Evolutionary conservation across 2,113 vertebrate genomes (phyloP).

Genomic region (Pelodiscus sinensis): DNA sequence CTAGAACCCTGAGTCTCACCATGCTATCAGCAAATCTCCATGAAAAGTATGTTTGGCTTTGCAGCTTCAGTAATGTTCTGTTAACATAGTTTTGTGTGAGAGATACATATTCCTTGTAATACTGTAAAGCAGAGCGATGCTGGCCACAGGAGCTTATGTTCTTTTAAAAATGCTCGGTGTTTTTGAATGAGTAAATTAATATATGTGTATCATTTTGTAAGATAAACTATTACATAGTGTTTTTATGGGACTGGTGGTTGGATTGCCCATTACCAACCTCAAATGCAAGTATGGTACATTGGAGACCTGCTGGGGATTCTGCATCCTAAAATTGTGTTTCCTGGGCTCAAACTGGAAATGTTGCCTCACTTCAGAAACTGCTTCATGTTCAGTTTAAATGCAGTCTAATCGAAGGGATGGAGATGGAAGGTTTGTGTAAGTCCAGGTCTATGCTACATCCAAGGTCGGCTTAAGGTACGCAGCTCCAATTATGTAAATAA

Average conservation of each 20-base stretch:
- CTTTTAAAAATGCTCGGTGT: background rate
- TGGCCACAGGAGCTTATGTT: background rate
- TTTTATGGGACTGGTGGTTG: background rate
- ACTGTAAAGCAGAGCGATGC: background rate
- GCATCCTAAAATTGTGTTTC: background rate
- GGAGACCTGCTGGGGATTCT: background rate
- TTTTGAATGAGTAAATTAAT: background rate
- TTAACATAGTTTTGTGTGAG: background rate
- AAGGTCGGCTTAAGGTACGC: no score
- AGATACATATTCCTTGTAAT: background rate
- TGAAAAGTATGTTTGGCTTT: background rate
- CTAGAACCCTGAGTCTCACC: background rate
- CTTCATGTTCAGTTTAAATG: background rate
- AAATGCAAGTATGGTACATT: no score
- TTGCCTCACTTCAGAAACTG: background rate
- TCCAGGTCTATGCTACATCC: no score
- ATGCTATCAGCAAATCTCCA: background rate
- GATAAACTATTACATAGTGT: background rate
- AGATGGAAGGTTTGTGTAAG: no score
- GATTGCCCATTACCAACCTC: background rate
- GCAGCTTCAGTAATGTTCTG: background rate
- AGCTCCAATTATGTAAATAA: no score
- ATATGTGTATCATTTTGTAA: background rate
- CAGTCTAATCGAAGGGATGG: background rate
- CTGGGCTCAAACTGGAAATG: background rate